Base-by-base conservation (phyloP, 2,888 invertebrate genomes). In the Caenorhabditis doughertyi region DNA sequence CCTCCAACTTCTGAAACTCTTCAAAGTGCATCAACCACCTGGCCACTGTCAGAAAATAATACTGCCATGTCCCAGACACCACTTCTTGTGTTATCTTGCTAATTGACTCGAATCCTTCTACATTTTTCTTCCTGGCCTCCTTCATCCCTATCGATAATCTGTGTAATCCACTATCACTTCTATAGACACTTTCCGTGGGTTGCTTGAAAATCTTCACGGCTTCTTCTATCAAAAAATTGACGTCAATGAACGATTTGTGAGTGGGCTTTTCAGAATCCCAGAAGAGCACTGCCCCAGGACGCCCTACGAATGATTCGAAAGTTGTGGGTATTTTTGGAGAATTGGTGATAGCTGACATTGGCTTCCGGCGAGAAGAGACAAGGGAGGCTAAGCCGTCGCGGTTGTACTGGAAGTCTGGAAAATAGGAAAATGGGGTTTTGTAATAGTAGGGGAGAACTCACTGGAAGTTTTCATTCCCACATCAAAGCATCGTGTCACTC, bases 11-110 rank as follows among this genome's bases (percentile, higher is more conserved):
- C 29, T 65, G 72, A 64, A 84, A 84, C 35, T 82, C 82, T 11
- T 67, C 58, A 44, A 79, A 79, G 51, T 82, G 79, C 76, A 72
- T 79, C 51, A 81, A 65, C 82, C 81, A 84, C 56, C 56, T 62
- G 8, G 81, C 84, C 2, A 80, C 73, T 13, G 71, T 62, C 16
- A 71, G 62, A 67, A 84, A 74, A 53, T 68, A 68, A 23, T 42
- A 32, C 25, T 81, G 72, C 67, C 80, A 74, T n/a, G 65, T 74
- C 16, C 44, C 65, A 25, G 65, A 29, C 4, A 74, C 74, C n/a
- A 49, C 56, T 39, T 65, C 47, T 35, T 58, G 65, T 2, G 29
- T 56, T 32, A 56, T 49, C 35, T n/a, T 16, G 8, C 27, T 9
- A 5, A 67, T n/a, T 7, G 21, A 16, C 39, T 53, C 44, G 8